Percentiles rank a stretch among this genome's conserved stretches.
phyloP scores from a whole-genome alignment of 1,140 invertebrate genomes.

The Saxidomus purpurata region DNA sequence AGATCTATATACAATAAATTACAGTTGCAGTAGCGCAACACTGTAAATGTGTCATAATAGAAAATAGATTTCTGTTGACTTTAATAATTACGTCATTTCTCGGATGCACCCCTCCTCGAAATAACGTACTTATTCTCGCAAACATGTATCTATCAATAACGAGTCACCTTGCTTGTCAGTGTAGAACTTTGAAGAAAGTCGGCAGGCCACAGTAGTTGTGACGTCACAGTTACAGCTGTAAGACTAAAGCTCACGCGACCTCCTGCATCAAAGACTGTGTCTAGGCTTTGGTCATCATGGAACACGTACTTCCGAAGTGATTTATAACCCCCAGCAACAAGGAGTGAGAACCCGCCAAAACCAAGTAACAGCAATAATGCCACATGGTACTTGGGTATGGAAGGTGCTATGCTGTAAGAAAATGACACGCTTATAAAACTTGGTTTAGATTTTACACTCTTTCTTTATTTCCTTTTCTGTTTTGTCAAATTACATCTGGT shows the following conservation, averaged over 20 bases:
- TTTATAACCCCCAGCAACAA: conserved; percentile 77
- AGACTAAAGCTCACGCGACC: conserved; percentile 76
- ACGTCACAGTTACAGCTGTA: conserved; percentile 75
- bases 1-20: no score
- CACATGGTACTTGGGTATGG: conserved; percentile 36
- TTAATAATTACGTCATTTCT: no score
- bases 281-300: conserved; percentile 78
- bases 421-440: not conserved
- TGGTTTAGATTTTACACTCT: no score
- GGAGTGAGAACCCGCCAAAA: conserved; percentile 78
- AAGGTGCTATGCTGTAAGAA: conserved; percentile 30
- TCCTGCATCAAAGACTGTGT: conserved; percentile 85
- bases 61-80: no score
- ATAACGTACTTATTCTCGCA: no score
- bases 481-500: no score
- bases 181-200: conserved; percentile 76
- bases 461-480: no score
- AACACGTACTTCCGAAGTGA: conserved; percentile 77
- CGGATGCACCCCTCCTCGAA: no score
- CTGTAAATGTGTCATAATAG: no score
- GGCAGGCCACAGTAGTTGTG: conserved; percentile 75
- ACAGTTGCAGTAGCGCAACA: no score
- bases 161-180: conserved; percentile 76
- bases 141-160: no score
- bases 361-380: conserved; percentile 69